Base-by-base conservation (phyloP, 2,797 vertebrate species). In the Epinephelus coioides region DNA sequence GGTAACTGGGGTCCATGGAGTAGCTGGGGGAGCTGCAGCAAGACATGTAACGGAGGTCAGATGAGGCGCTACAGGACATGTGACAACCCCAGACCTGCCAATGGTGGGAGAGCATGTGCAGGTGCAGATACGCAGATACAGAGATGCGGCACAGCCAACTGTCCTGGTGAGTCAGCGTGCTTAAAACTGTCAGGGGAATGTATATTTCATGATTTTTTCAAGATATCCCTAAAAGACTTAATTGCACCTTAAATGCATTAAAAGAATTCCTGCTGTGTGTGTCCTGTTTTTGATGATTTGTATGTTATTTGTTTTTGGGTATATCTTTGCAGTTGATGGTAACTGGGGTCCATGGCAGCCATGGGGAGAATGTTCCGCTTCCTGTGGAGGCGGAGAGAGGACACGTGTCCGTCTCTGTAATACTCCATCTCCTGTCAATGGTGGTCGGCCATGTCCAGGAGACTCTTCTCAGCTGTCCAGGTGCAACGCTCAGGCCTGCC, bases 1-100 rank as follows among this genome's bases (percentile, higher is more conserved):
- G 98, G 98, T 55, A 97, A 95, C 94, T 99, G 98, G 98, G 96
- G 96, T 61, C 95, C 96, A 0, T 99, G 98, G 98, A 97, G 95
- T 44, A 94, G 92, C 49, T 99, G 98, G 98, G 98, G 97, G 46
- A 92, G 89, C 10, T 99, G 98, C 87, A 99, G 98, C 65, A 96
- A 96, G 74, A 96, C 96, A 0, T 99, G 98, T 38, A 95, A 95
- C 0, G 95, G 97, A 5, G 98, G 98, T n/a, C 98, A 98, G 86
- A 95, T 86, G 86, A 94, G 97, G 43, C 95, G 97, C 27, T 95
- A 98, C 91, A 96, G 98, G 66, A 95, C 95, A 1, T 99, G 98
- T 67, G 97, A 99, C 89, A 97, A 96, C 78, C 98, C 98, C 30
- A 92, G 61, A 49, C 97, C 98, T 0, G 91, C 96, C 78, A 95